Percentiles rank a stretch among this genome's conserved stretches.
Evolutionary conservation across 2,113 vertebrate species (phyloP).

Genomic region (Cottus gobio): DNA sequence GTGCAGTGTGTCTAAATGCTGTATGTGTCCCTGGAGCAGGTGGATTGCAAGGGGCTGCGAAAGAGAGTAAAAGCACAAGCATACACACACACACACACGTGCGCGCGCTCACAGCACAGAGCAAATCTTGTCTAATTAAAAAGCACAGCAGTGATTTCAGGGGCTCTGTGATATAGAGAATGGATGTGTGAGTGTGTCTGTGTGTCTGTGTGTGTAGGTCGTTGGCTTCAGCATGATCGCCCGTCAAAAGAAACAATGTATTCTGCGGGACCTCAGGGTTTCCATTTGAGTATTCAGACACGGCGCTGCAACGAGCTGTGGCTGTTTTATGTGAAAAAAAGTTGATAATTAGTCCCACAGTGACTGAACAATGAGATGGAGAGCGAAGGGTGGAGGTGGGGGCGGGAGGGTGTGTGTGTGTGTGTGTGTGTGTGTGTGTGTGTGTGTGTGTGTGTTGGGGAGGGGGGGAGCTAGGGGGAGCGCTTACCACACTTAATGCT

Average conservation of each 20-base stretch:
- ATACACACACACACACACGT: slow-evolving; percentile 42
- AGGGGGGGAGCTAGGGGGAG: slow-evolving; percentile 73
- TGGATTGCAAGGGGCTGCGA: slow-evolving; percentile 57
- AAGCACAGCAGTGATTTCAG: slow-evolving; percentile 70
- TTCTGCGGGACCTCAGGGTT: slow-evolving; percentile 95
- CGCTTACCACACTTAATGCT: slow-evolving; percentile 80
- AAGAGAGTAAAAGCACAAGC: slow-evolving; percentile 54
- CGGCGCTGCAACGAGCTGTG: slow-evolving; percentile 81
- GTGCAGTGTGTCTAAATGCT: slow-evolving; percentile 36
- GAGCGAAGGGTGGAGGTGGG: slow-evolving; percentile 22
- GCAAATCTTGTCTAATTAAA: slow-evolving; percentile 77
- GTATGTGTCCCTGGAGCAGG: slow-evolving; percentile 52
- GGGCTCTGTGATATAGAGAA: slow-evolving; percentile 49
- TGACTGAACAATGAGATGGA: slow-evolving; percentile 91
- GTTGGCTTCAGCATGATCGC: slow-evolving; percentile 75
- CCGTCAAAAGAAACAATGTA: slow-evolving; percentile 91
- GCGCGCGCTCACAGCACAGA: slow-evolving; percentile 40
- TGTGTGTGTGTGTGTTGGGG: too few species aligned
- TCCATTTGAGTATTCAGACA: slow-evolving; percentile 88
- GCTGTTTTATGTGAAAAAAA: slow-evolving; percentile 90
- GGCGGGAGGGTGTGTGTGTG: slow-evolving; percentile 15
- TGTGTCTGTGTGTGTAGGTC: slow-evolving; percentile 31
- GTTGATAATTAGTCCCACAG: slow-evolving; percentile 99
- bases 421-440: too few species aligned
- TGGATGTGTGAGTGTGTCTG: slow-evolving; percentile 14